A percentile compares a stretch with the other conserved stretches of the same genome.
Conservation (phyloP, 1,140 invertebrate species). For the Drosophila kohkoa region DNA sequence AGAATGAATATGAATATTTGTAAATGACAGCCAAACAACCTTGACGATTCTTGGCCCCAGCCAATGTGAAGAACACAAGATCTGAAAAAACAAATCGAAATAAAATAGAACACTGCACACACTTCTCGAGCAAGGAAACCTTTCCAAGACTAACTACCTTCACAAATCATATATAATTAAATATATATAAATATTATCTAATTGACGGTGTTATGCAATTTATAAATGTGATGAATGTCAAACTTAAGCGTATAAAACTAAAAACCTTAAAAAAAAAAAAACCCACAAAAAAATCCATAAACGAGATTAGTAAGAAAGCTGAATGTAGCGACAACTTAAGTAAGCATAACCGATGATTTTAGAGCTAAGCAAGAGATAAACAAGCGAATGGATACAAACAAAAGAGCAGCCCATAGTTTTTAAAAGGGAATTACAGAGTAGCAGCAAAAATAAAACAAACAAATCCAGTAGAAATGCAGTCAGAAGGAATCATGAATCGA, state of each 20-base stretch:
- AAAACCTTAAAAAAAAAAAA: conserved; percentile 19
- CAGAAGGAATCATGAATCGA: background rate
- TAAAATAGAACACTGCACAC: conserved; percentile 54
- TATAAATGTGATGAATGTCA: conserved; percentile 83
- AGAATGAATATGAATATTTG: conserved; percentile 38
- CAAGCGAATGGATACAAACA: conserved; percentile 41
- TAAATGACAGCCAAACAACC: conserved; percentile 62
- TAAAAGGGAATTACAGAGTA: conserved; percentile 54
- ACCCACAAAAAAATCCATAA: conserved; percentile 23
- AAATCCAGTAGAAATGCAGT: background rate
- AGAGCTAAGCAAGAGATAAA: conserved; percentile 64
- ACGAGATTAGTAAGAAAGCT: conserved; percentile 66
- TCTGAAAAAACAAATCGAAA: conserved; percentile 45
- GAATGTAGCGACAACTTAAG: conserved; percentile 72
- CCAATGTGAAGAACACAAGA: conserved; percentile 32
- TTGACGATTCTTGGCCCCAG: conserved; percentile 11
- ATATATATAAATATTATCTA: conserved; percentile 73
- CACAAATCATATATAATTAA: conserved; percentile 69
- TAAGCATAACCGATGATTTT: conserved; percentile 81
- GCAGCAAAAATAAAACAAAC: conserved; percentile 22
- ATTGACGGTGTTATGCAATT: conserved; percentile 81
- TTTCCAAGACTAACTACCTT: conserved; percentile 81
- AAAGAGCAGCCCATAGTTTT: conserved; percentile 69
- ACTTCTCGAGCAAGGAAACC: conserved; percentile 79
- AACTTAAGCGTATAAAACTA: conserved; percentile 72